Conservation (phyloP, 2,113 vertebrate species). For the Potamarius usumacintae region DNA sequence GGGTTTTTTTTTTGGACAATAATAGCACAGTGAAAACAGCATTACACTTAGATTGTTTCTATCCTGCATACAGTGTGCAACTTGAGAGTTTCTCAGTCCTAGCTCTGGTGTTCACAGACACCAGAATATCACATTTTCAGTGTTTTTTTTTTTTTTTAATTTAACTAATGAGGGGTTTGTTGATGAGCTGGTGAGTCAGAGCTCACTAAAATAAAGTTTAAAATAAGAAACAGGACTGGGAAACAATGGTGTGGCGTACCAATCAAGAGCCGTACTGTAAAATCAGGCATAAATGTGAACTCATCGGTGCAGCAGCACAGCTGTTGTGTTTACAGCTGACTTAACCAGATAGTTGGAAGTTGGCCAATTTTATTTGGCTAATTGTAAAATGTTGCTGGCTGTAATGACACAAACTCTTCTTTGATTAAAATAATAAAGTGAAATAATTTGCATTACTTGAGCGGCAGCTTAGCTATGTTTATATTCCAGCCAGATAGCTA, state of each 20-base stretch:
- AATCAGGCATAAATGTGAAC: neutral
- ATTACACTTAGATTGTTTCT: neutral
- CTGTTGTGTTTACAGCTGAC: constrained; percentile 22
- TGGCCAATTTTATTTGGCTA: neutral
- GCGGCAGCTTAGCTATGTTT: neutral
- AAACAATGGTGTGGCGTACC: neutral
- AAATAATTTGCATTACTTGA: neutral
- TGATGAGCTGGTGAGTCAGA: neutral
- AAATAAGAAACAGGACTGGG: neutral
- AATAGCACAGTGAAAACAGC: neutral
- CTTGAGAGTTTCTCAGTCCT: neutral
- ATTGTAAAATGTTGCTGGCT: neutral
- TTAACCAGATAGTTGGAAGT: neutral
- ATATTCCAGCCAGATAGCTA: neutral
- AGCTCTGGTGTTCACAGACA: neutral
- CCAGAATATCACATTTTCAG: neutral
- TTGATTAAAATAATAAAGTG: neutral
- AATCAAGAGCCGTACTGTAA: neutral
- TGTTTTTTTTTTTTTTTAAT: too few relatives aligned
- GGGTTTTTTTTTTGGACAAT: neutral
- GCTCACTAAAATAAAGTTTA: too few relatives aligned
- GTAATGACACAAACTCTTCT: too few relatives aligned
- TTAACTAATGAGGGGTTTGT: neutral
- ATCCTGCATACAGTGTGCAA: neutral
- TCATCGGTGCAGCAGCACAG: neutral